A percentile compares a stretch with the other conserved stretches of the same genome.
phyloP scores from a whole-genome alignment of 1,140 invertebrate species.

The Caenorhabditis remanei region DNA sequence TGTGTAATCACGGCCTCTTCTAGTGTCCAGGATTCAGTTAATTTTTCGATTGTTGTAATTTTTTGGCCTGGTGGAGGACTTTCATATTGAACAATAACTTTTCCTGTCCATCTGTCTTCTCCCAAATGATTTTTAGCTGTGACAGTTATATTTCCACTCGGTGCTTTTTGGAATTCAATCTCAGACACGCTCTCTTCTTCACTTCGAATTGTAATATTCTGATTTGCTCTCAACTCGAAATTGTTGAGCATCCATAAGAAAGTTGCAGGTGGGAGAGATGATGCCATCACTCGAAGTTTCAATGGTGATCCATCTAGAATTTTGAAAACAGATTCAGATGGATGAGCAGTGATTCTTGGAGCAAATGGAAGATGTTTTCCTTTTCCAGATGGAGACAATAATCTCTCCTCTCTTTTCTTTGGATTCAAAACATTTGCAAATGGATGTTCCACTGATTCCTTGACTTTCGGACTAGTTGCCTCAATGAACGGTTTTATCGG shows the following conservation, averaged over 20 bases:
- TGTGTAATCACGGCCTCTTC: constrained; percentile 29
- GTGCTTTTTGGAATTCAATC: constrained; percentile 65
- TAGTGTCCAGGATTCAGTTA: constrained; percentile 18
- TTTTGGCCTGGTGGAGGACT: constrained; percentile 35
- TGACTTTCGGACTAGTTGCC: constrained; percentile 22
- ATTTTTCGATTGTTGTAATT: constrained; percentile 15
- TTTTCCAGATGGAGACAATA: constrained; percentile 13
- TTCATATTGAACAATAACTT: constrained; percentile 71
- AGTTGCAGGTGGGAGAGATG: constrained; percentile 71
- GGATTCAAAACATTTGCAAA: constrained; percentile 42
- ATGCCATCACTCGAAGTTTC: constrained; percentile 69
- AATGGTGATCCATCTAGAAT: constrained; percentile 66
- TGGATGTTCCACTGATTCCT: constrained; percentile 61
- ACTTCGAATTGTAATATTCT: constrained; percentile 69
- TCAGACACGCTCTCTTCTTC: constrained; percentile 66
- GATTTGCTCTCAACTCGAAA: constrained; percentile 71
- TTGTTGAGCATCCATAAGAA: constrained; percentile 74
- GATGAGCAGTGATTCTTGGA: constrained; percentile 67
- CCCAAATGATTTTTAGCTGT: constrained; percentile 71
- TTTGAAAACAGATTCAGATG: constrained; percentile 62
- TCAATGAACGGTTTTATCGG: constrained; percentile 44
- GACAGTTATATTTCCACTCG: constrained; percentile 71
- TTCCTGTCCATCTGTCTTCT: constrained; percentile 65
- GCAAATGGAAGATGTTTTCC: constrained; percentile 67
- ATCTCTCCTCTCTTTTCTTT: constrained; percentile 51